phyloP scores from a whole-genome alignment of 2,888 invertebrate genomes.

The Cantharis nigra region DNA sequence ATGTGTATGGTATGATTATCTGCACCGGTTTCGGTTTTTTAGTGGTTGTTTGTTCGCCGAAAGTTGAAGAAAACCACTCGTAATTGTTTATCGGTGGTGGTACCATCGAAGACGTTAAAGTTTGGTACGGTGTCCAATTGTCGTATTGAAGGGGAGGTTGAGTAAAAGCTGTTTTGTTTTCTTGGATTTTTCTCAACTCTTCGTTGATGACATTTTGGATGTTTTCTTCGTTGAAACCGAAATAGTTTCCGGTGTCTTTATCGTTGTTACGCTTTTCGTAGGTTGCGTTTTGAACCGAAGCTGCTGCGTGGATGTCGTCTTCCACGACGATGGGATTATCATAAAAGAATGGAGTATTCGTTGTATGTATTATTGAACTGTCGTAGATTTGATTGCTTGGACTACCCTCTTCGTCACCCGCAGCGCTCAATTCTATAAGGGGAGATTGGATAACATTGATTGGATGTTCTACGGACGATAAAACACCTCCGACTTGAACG shows the following conservation, averaged over 20 bases:
- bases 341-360: conserved; percentile 33
- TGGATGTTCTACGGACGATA: conserved; percentile 74
- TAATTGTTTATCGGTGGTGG: conserved; percentile 44
- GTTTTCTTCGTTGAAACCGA: conserved; percentile 32
- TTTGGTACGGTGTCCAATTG: conserved; percentile 40
- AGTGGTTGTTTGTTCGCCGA: conserved; percentile 36
- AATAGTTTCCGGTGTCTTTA: conserved; percentile 29
- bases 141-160: conserved; percentile 41
- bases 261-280: conserved; percentile 42
- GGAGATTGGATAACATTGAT: conserved; percentile 73
- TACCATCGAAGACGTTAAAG: conserved; percentile 40
- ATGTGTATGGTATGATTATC: conserved; percentile 81
- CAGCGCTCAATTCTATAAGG: conserved; percentile 61
- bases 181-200: neutral
- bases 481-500: conserved; percentile 69
- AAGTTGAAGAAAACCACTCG: conserved; percentile 41
- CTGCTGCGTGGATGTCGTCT: conserved; percentile 60
- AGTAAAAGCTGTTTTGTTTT: neutral
- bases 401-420: conserved; percentile 32
- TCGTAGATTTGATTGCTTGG: conserved; percentile 16
- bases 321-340: conserved; percentile 55
- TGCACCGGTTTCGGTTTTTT: conserved; percentile 71
- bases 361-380: neutral
- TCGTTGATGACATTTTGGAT: conserved; percentile 13
- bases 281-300: conserved; percentile 46